Evolutionary conservation across 2,797 vertebrate genomes (phyloP).

Genomic region (Denticeps clupeoides): DNA sequence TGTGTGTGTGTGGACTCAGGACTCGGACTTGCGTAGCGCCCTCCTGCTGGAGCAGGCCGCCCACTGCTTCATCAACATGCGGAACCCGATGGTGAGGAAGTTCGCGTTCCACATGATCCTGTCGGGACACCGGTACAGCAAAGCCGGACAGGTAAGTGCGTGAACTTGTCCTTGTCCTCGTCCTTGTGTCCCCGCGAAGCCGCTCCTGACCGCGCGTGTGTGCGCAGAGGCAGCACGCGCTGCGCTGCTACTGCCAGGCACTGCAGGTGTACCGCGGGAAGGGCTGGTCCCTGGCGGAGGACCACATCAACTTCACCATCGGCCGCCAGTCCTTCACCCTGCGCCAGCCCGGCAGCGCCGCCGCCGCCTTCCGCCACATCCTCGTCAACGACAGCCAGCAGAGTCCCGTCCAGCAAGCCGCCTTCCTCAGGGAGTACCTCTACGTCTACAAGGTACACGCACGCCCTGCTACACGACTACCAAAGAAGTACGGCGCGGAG

Average conservation of each 20-base stretch:
- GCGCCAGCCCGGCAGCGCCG: constrained; percentile 76
- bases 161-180: not conserved
- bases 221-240: constrained; percentile 86
- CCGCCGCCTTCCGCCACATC: constrained; percentile 86
- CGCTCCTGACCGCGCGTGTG: too few relatives aligned
- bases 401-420: constrained; percentile 80
- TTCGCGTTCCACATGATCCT: constrained; percentile 98
- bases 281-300: constrained; percentile 92
- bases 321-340: constrained; percentile 92
- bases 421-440: constrained; percentile 93
- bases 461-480: not conserved
- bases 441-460: constrained; percentile 82
- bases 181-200: constrained; percentile 20
- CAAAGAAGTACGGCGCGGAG: too few relatives aligned
- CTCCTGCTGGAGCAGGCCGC: constrained; percentile 91
- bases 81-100: constrained; percentile 91
- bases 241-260: constrained; percentile 94
- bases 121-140: constrained; percentile 93
- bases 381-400: constrained; percentile 91
- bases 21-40: constrained; percentile 92
- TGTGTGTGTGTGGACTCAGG: constrained; percentile 45
- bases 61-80: constrained; percentile 97
- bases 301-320: constrained; percentile 97
- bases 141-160: constrained; percentile 93
- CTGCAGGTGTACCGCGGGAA: constrained; percentile 96